Conservation (phyloP, 1,140 invertebrate species). For the Delia radicum region DNA sequence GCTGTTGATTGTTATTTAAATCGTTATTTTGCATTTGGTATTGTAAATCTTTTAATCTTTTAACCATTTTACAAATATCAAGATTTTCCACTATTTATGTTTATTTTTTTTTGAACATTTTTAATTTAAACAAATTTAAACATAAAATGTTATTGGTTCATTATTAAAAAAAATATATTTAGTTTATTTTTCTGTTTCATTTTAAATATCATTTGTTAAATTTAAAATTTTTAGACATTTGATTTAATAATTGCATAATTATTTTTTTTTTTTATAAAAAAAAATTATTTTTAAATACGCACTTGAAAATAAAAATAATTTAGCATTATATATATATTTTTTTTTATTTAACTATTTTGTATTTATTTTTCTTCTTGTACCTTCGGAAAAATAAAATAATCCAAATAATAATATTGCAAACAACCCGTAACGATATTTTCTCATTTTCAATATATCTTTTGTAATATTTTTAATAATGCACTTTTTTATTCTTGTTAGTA, state of each 20-base stretch:
- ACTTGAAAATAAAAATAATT: background rate
- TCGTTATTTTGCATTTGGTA: too few relatives aligned
- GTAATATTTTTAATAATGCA: background rate
- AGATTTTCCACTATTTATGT: too few relatives aligned
- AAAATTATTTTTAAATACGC: background rate
- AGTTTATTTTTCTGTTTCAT: too few relatives aligned
- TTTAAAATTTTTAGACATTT: background rate
- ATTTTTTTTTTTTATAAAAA: background rate
- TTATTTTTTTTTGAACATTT: too few relatives aligned
- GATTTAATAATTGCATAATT: background rate
- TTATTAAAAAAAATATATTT: too few relatives aligned
- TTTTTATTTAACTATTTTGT: background rate
- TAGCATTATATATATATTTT: background rate
- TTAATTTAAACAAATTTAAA: too few relatives aligned
- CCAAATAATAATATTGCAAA: conserved; percentile 36
- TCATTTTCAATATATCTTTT: conserved; percentile 30
- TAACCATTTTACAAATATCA: too few relatives aligned
- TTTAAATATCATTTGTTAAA: too few relatives aligned
- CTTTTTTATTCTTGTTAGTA: background rate
- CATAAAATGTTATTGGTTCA: too few relatives aligned
- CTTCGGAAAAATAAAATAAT: conserved; percentile 51
- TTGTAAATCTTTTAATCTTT: too few relatives aligned
- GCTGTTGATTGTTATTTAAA: too few relatives aligned
- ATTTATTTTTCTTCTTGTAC: conserved; percentile 30
- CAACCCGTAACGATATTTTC: conserved; percentile 33